Conservation (phyloP, 1,140 invertebrate genomes). For the Vanessa tameamea region DNA sequence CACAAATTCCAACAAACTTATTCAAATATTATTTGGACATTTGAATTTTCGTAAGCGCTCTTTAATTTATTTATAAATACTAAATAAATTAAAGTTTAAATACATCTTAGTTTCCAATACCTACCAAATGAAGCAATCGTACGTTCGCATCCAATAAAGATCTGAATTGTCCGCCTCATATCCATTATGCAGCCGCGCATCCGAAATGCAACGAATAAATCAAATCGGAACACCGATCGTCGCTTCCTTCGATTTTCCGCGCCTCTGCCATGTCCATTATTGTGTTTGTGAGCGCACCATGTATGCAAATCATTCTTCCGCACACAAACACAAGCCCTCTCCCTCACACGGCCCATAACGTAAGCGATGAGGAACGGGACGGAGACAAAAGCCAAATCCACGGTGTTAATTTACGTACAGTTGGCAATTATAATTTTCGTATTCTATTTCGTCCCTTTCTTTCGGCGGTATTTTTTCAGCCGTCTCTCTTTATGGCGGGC, state of each 20-base stretch:
- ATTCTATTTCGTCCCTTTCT: constrained; percentile 67
- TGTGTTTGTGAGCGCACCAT: constrained; percentile 67
- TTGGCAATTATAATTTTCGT: constrained; percentile 80
- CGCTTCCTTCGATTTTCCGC: constrained; percentile 69
- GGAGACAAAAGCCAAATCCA: constrained; percentile 62
- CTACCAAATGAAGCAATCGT: constrained; percentile 10
- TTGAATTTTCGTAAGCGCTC: too few relatives aligned
- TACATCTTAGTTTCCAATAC: constrained; percentile 1
- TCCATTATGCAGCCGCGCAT: constrained; percentile 56
- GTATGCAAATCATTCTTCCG: constrained; percentile 66
- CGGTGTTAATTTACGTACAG: constrained; percentile 79
- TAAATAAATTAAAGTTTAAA: neutral
- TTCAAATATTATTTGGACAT: too few relatives aligned
- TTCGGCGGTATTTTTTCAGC: constrained; percentile 61
- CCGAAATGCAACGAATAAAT: constrained; percentile 63
- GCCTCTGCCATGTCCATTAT: constrained; percentile 57
- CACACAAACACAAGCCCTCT: constrained; percentile 62
- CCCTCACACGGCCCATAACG: constrained; percentile 43
- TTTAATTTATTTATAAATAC: neutral
- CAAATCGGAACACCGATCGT: constrained; percentile 58
- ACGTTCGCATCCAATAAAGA: constrained; percentile 43
- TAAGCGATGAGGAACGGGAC: constrained; percentile 31
- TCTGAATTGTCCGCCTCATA: constrained; percentile 42
- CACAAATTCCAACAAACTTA: too few relatives aligned
- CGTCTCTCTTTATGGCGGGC: constrained; percentile 55